Evolutionary conservation across 2,888 invertebrate species (phyloP).

Genomic region (Teleiodes luculella): DNA sequence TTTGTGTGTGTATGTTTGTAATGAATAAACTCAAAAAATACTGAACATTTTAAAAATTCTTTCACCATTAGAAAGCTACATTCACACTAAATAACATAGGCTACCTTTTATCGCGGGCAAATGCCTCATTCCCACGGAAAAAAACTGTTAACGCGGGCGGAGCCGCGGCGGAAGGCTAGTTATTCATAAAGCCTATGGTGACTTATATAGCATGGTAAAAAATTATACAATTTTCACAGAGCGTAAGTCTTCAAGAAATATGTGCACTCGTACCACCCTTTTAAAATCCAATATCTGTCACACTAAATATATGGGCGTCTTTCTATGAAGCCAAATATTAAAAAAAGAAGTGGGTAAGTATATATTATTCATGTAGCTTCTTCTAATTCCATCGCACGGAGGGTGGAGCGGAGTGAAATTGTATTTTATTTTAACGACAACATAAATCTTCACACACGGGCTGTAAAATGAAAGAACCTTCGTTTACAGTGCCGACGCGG

Average conservation of each 20-base stretch:
- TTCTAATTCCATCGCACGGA: constrained; percentile 57
- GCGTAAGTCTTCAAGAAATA: constrained; percentile 10
- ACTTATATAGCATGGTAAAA: background rate
- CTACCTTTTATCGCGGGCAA: too few species aligned
- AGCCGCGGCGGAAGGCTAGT: too few species aligned
- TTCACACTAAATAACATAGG: too few species aligned
- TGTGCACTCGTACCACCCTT: constrained; percentile 20
- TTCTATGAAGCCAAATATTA: background rate
- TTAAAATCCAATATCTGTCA: constrained; percentile 54
- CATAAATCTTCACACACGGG: constrained; percentile 63
- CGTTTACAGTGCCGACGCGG: constrained; percentile 42
- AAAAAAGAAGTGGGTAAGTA: background rate
- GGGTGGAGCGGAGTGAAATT: constrained; percentile 58
- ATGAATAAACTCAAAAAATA: too few species aligned
- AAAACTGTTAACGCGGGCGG: too few species aligned
- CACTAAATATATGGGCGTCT: constrained; percentile 15
- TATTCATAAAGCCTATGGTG: background rate
- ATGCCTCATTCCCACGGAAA: too few species aligned
- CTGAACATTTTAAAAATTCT: too few species aligned
- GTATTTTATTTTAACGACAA: constrained; percentile 69
- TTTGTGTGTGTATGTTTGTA: too few species aligned
- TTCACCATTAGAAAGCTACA: too few species aligned
- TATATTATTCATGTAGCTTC: constrained; percentile 53
- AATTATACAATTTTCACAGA: constrained; percentile 15
- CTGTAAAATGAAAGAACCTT: constrained; percentile 58